Base-by-base conservation (phyloP, 2,888 invertebrate genomes). In the Phragmatobia fuliginosa region DNA sequence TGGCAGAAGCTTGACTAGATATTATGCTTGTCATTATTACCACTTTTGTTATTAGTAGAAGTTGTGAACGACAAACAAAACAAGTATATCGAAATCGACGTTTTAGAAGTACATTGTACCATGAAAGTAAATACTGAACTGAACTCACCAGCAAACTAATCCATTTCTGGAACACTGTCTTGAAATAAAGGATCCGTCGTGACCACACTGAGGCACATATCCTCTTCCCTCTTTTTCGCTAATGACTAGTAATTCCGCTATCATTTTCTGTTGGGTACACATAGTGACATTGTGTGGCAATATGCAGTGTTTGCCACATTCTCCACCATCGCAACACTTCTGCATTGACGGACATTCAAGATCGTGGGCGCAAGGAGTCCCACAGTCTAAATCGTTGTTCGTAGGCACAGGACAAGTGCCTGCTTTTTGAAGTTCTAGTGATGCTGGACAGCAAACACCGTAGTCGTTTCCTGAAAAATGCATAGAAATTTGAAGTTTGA, bases 361-460 rank as follows among this genome's bases (percentile, higher is more conserved):
- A 85, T 98, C 98, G 84, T 97, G 97, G 21, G 96, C 95, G 85
- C 98, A 98, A 2, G 96, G 96, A 0, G 96, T 94, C 0, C 97
- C 97, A 79, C 97, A 97, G 66, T 95, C 92, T 1, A 86, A 61
- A 1, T 92, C 92, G 0, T 88, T 85, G 25, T 93, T 89, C 0
- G 93, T 88, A 36, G 92, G 90, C 0, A 91, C 92, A 0, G 98
- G 98, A 86, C 98, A 98, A 3, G 96, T 96, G 1, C 98, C 98
- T 0, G 97, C 96, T 87, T 98, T 97, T 83, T 97, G 96, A 66
- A 98, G 96, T 83, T 96, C 96, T 72, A 97, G 86, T 0, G 97
- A 97, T 7, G 97, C 97, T 62, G 98, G 98, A 84, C 98, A 98
- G 87, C 98, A 98, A 21, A 98, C 98, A 0, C 98, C 98, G 85